Base-by-base conservation (phyloP, 2,797 vertebrate genomes). In the Podarcis lilfordi region DNA sequence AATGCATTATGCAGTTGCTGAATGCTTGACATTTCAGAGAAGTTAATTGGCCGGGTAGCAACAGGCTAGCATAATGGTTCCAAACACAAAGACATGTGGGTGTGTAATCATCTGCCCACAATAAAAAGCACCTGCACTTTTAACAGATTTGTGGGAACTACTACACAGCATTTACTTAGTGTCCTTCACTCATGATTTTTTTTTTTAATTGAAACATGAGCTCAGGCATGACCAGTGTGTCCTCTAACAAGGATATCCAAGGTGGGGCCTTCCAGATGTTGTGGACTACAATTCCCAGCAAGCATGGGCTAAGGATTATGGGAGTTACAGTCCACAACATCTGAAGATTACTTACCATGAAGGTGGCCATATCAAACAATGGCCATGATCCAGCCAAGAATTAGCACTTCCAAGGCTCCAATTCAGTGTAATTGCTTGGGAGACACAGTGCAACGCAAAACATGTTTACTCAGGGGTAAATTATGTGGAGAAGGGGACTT, bases 341-440 rank as follows among this genome's bases (percentile, higher is more conserved):
- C 59, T 61, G 59, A 23, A 61, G 59, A 23, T 19, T 61, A 10
- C 3, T 64, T 88, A 79, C 71, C 87, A 43, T 35, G 92, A 82
- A 81, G 66, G 68, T 84, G 91, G 91, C 10, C 94, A 89, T 0
- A 45, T 81, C 5, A 19, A 55, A 79, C 43, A 8, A 19, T 72
- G 4, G 29, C 7, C n/a, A n/a, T 0, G 25, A 45, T 19, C 40
- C 40, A 82, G 27, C 37, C 4, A 69, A 50, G n/a, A 11, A 21
- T 45, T 17, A 45, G 40, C 27, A 71, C 29, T 43, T 45, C 29
- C 2, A 3, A 45, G 27, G 23, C 43, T n/a, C 25, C 17, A 35
- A 4, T 4, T 35, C 19, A 21, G 21, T 35, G 3, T 11, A 68
- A 11, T 68, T 40, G 9, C 32, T 68, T 68, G 5, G 11, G 37